These are phyloP conservation scores for Petrocephalus sullivani DNA, from an alignment of 2,797 vertebrate species.

Conservation along the genomic window DNA sequence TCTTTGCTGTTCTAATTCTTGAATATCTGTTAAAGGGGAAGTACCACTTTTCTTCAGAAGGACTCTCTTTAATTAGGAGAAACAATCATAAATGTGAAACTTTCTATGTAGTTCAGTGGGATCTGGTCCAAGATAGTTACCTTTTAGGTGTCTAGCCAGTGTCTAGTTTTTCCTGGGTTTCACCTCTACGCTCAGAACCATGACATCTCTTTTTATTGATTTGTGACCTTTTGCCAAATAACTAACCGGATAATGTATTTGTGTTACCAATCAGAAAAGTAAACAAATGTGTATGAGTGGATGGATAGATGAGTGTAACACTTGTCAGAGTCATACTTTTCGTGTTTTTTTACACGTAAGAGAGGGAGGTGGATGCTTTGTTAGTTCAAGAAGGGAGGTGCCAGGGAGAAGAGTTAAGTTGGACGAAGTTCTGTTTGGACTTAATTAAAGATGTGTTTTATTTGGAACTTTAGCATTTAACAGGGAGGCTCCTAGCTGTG, in stretches of 20 bases:
- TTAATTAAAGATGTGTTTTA: conserved; percentile 40
- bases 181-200: neutral
- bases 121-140: neutral
- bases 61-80: neutral
- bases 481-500: conserved; percentile 24
- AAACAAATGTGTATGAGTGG: neutral
- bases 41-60: neutral
- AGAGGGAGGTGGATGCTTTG: neutral
- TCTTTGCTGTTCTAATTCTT: neutral
- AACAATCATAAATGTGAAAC: neutral
- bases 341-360: neutral
- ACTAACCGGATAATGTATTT: neutral
- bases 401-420: neutral
- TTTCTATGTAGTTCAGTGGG: neutral
- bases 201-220: neutral
- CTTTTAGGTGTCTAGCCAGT: neutral
- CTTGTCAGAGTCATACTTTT: neutral
- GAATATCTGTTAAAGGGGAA: neutral
- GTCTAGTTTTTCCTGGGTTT: neutral
- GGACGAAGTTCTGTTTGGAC: conserved; percentile 23
- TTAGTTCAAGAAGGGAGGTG: conserved; percentile 3
- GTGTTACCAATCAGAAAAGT: neutral
- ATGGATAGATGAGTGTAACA: neutral
- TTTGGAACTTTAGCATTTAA: conserved; percentile 16
- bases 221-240: neutral